Evolutionary conservation across 2,888 invertebrate genomes (phyloP).

Genomic region (Thera britannica): DNA sequence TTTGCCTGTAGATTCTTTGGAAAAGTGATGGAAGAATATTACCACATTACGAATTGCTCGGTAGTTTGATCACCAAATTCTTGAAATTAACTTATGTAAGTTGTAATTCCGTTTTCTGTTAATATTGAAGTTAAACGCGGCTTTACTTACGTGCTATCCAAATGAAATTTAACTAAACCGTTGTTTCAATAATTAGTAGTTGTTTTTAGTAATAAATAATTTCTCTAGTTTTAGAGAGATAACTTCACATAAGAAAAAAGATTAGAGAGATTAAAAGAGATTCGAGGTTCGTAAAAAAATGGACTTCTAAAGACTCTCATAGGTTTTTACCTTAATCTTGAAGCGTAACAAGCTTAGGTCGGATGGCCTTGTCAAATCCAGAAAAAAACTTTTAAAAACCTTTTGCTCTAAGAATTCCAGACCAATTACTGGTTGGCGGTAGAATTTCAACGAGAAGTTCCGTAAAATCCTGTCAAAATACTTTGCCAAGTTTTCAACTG

Average conservation of each 20-base stretch:
- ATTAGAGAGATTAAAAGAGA: background rate
- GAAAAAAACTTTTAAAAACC: constrained; percentile 10
- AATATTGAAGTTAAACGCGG: too few relatives aligned
- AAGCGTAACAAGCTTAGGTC: constrained; percentile 11
- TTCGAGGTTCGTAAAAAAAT: background rate
- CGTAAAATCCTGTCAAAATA: constrained; percentile 38
- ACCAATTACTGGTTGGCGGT: constrained; percentile 28
- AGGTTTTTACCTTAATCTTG: constrained; percentile 1
- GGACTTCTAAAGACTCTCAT: background rate
- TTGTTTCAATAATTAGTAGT: too few relatives aligned
- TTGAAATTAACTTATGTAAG: background rate
- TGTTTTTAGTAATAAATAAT: too few relatives aligned
- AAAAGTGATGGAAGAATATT: background rate
- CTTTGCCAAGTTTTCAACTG: constrained; percentile 35
- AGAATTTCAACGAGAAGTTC: constrained; percentile 24
- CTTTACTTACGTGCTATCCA: too few relatives aligned
- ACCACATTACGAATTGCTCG: background rate
- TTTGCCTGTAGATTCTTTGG: background rate
- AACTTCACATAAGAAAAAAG: too few relatives aligned
- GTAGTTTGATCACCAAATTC: background rate
- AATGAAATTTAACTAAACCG: too few relatives aligned
- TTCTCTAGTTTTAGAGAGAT: too few relatives aligned
- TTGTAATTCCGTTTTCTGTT: too few relatives aligned
- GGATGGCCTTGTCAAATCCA: constrained; percentile 9
- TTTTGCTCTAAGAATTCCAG: constrained; percentile 15